These are phyloP conservation scores for Drosophila mulleri DNA, from an alignment of 2,888 invertebrate species.

Conservation along the genomic window DNA sequence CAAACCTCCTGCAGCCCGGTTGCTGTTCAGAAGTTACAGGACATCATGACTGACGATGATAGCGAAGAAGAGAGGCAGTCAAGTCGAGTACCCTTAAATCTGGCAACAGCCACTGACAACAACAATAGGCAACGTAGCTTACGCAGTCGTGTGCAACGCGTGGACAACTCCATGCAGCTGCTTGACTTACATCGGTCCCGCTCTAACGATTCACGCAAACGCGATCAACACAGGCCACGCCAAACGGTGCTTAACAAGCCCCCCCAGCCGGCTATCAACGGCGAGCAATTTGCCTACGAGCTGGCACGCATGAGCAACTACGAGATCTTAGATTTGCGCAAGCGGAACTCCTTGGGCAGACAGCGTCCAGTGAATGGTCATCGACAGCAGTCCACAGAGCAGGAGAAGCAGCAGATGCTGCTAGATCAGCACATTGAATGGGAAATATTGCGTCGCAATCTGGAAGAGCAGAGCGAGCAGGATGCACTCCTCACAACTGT, in stretches of 20 bases:
- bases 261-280: slow-evolving; percentile 72
- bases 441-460: slow-evolving; percentile 63
- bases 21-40: slow-evolving; percentile 10
- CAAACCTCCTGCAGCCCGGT: slow-evolving; percentile 33
- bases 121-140: slow-evolving; percentile 14
- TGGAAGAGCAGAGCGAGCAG: slow-evolving; percentile 22
- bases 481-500: neutral
- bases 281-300: slow-evolving; percentile 78
- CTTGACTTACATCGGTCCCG: slow-evolving; percentile 62
- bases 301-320: slow-evolving; percentile 77
- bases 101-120: slow-evolving; percentile 46
- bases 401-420: slow-evolving; percentile 53
- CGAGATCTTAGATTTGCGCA: slow-evolving; percentile 80
- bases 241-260: slow-evolving; percentile 67
- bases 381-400: slow-evolving; percentile 32
- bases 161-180: slow-evolving; percentile 26
- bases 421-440: slow-evolving; percentile 64
- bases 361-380: slow-evolving; percentile 48
- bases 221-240: neutral
- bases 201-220: slow-evolving; percentile 4
- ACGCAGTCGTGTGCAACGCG: slow-evolving; percentile 10
- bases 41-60: slow-evolving; percentile 68
- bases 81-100: slow-evolving; percentile 48
- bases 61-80: slow-evolving; percentile 44
- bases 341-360: slow-evolving; percentile 70